Evolutionary conservation across 2,113 vertebrate species (phyloP), one percentile per base, ranked within the genome.

Genomic region (Mugil cephalus): DNA sequence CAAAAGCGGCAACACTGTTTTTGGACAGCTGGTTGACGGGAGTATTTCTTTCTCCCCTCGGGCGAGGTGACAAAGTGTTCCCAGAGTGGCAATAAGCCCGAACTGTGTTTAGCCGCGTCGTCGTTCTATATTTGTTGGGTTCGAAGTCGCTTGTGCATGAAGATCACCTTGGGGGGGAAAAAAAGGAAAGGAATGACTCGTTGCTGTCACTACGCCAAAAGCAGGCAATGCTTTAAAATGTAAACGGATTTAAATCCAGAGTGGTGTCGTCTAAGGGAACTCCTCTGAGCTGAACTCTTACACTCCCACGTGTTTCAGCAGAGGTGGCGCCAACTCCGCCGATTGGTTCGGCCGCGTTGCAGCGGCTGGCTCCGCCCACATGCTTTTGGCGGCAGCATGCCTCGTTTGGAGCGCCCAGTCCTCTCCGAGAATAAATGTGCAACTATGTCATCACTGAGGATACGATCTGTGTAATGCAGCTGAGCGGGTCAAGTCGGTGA

Each of bases 381-480:
- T 0, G 1, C 24, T 18, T 47, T 52, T 68, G 43, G 68, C 48
- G 1, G 36, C 35, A 40, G 59, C 38, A 6, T 21, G n/a, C 30
- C 65, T 19, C 12, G 13, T 7, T 59, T 11, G 1, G 19, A 54
- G 42, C 13, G 1, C 11, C 7, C 21, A 2, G 43, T 15, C 54
- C 2, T 0, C 42, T 72, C 68, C 8, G 2, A 69, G 76, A 85
- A 85, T 87, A 83, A 85, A 81, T 50, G 68, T 59, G 39, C 66
- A 50, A 71, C 74, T 51, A 60, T 81, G 84, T 87, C 82, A 82
- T 77, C 80, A 15, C 24, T 0, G 19, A 50, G 70, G 51, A 71
- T 18, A n/a, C 7, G 45, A 69, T 80, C 60, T 60, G 77, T 61
- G 74, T 50, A 63, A 69, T 35, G 60, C 70, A 80, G 70, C 74